Evolutionary conservation across 2,797 vertebrate genomes (phyloP).

Genomic region (Gallirallus australis): DNA sequence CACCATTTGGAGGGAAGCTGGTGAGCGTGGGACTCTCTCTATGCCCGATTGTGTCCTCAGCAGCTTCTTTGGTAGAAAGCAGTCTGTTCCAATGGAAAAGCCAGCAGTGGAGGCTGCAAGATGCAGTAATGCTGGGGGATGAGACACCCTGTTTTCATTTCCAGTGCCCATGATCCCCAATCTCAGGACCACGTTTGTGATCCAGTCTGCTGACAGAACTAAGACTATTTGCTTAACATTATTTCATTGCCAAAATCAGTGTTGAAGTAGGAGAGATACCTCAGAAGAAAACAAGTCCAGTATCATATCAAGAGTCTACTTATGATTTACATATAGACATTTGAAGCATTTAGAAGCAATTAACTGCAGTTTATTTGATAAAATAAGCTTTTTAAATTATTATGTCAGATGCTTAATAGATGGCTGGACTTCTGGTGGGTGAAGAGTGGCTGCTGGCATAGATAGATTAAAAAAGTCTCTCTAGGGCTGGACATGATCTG

Average conservation of each 20-base stretch:
- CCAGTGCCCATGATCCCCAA: background rate
- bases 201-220: background rate
- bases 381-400: constrained; percentile 32
- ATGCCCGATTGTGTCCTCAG: background rate
- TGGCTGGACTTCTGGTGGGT: background rate
- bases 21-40: background rate
- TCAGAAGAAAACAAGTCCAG: background rate
- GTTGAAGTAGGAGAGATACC: background rate
- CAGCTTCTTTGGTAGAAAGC: background rate
- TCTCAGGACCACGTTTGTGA: background rate
- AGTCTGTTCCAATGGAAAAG: background rate
- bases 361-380: constrained; percentile 3
- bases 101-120: background rate
- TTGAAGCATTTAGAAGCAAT: constrained; percentile 21
- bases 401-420: constrained; percentile 13
- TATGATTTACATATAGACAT: background rate
- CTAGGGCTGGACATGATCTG: background rate
- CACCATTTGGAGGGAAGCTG: background rate
- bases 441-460: background rate
- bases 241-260: background rate
- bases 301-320: background rate
- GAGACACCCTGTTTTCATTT: background rate
- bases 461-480: background rate
- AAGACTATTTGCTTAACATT: background rate
- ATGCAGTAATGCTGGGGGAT: background rate